These are phyloP conservation scores for Dysdera silvatica DNA, from an alignment of 1,140 invertebrate species.

Conservation along the genomic window DNA sequence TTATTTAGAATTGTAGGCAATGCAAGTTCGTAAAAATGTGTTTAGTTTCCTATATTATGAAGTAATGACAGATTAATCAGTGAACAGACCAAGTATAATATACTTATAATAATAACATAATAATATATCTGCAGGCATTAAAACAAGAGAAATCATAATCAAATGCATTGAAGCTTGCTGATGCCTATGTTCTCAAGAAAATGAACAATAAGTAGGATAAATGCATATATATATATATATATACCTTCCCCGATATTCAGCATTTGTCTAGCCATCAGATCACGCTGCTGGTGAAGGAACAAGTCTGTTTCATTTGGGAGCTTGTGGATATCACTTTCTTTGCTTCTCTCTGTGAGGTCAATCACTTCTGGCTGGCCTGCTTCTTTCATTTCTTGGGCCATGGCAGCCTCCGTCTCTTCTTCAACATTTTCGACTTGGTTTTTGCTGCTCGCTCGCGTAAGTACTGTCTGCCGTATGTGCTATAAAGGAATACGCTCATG, in stretches of 20 bases:
- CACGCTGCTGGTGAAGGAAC: constrained; percentile 54
- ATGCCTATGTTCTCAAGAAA: too few relatives aligned
- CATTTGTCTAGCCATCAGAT: constrained; percentile 52
- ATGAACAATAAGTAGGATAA: neutral
- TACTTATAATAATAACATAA: neutral
- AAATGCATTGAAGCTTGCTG: too few relatives aligned
- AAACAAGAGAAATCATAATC: too few relatives aligned
- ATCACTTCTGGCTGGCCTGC: constrained; percentile 59
- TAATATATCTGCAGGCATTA: neutral
- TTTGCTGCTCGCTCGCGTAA: constrained; percentile 64
- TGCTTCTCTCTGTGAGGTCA: constrained; percentile 63
- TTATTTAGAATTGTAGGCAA: too few relatives aligned
- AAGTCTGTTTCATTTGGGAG: constrained; percentile 10
- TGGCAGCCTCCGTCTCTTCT: constrained; percentile 52
- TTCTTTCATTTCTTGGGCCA: constrained; percentile 49
- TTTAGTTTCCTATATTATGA: too few relatives aligned
- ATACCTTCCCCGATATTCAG: constrained; percentile 50
- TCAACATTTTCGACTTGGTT: constrained; percentile 55
- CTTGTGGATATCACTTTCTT: constrained; percentile 8
- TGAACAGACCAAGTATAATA: neutral
- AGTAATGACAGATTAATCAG: neutral
- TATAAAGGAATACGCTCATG: constrained; percentile 44
- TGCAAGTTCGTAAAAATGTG: too few relatives aligned
- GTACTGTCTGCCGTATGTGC: constrained; percentile 80
- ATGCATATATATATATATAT: neutral